A percentile compares a stretch with the other conserved stretches of the same genome.
phyloP scores from a whole-genome alignment of 2,888 invertebrate species.

The Aporophyla lueneburgensis region DNA sequence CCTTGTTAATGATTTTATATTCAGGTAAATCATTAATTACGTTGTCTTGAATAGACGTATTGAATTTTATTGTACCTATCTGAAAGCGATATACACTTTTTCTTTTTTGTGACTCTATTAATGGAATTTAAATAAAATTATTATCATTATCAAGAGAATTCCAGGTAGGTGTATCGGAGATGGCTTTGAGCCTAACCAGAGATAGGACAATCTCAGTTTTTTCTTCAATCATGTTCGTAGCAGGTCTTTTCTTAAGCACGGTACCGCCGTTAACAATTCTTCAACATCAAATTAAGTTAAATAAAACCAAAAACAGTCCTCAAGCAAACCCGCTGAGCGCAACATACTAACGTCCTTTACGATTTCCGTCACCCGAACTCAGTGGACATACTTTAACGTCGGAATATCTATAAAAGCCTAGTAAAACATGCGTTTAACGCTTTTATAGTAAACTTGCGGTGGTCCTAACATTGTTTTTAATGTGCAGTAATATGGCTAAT shows the following conservation, averaged over 20 bases:
- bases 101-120: too few relatives aligned
- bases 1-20: neutral
- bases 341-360: conserved; percentile 64
- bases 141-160: neutral
- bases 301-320: conserved; percentile 3
- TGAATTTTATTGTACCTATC: conserved; percentile 5
- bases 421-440: conserved; percentile 80
- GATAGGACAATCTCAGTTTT: neutral
- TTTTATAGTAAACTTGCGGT: conserved; percentile 85
- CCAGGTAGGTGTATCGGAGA: neutral
- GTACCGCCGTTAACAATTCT: neutral
- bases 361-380: conserved; percentile 68
- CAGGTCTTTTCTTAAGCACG: neutral
- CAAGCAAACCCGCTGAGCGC: conserved; percentile 28
- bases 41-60: neutral
- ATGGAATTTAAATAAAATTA: neutral
- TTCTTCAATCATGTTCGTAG: neutral
- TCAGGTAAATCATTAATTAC: neutral
- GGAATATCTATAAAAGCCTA: conserved; percentile 80
- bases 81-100: neutral
- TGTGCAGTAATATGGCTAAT: conserved; percentile 87
- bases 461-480: conserved; percentile 90
- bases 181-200: neutral
- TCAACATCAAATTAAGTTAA: neutral
- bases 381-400: conserved; percentile 69